phyloP scores from a whole-genome alignment of 2,888 invertebrate genomes.

The Hemicrepidius hirtus region DNA sequence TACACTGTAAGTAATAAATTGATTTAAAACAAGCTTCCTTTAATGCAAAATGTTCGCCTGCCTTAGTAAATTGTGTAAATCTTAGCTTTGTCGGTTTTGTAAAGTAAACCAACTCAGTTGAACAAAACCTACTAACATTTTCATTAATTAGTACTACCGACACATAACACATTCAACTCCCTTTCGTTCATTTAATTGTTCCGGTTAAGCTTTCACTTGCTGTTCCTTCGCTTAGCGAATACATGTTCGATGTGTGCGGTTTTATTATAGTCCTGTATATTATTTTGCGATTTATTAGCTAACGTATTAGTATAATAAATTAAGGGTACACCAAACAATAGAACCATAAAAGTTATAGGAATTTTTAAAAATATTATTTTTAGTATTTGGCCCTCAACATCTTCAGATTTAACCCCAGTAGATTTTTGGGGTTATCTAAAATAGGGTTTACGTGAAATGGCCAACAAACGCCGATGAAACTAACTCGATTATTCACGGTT shows the following conservation, averaged over 20 bases:
- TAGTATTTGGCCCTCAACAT: too few relatives aligned
- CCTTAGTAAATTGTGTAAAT: background rate
- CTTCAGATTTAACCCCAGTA: too few relatives aligned
- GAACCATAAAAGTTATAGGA: too few relatives aligned
- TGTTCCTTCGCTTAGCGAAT: background rate
- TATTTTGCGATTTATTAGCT: too few relatives aligned
- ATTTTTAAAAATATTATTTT: too few relatives aligned
- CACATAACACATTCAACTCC: conserved; percentile 27
- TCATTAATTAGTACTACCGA: conserved; percentile 14
- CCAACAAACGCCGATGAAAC: too few relatives aligned
- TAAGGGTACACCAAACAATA: too few relatives aligned
- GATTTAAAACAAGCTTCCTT: conserved; percentile 1
- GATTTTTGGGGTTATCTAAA: too few relatives aligned
- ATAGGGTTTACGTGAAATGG: too few relatives aligned
- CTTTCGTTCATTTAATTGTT: conserved; percentile 36
- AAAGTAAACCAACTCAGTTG: conserved; percentile 5
- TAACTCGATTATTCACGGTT: too few relatives aligned
- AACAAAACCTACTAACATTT: conserved; percentile 27
- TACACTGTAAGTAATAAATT: background rate
- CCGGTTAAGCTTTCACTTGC: conserved; percentile 29
- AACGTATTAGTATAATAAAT: too few relatives aligned
- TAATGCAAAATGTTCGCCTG: background rate
- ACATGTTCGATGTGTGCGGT: background rate
- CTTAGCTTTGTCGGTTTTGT: background rate
- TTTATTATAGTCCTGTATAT: too few relatives aligned